phyloP scores from a whole-genome alignment of 2,888 invertebrate species.

The Epistrophe eligans region DNA sequence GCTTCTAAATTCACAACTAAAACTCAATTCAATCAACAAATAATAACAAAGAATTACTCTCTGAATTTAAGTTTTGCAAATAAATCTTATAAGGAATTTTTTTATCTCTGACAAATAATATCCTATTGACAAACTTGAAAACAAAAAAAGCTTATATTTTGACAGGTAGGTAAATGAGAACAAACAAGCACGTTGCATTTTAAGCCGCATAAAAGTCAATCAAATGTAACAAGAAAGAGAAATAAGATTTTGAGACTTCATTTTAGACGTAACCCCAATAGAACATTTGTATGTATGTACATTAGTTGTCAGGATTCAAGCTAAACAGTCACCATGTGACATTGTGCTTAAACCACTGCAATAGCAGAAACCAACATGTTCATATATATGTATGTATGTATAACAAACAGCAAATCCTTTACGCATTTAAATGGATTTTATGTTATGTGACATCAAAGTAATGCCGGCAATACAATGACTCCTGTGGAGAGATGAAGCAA shows the following conservation, averaged over 20 bases:
- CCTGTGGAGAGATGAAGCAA: not conserved
- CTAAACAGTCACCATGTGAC: not conserved
- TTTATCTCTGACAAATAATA: conserved; percentile 6
- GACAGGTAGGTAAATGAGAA: conserved; percentile 7
- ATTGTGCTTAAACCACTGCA: conserved; percentile 2
- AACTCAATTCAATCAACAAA: not conserved
- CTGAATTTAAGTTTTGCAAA: not conserved
- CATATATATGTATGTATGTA: too few species aligned
- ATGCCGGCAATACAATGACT: conserved; percentile 47
- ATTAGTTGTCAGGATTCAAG: conserved; percentile 8
- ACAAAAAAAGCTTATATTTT: not conserved
- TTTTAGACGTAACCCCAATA: not conserved
- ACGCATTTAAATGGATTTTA: conserved; percentile 56
- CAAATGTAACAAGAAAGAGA: not conserved
- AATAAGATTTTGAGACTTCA: conserved; percentile 20
- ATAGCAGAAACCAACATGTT: not conserved
- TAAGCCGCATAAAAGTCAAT: conserved; percentile 23
- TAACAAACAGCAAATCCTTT: conserved; percentile 24
- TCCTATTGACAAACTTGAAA: not conserved
- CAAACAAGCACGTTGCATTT: conserved; percentile 8
- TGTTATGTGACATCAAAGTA: conserved; percentile 58
- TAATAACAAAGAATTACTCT: not conserved
- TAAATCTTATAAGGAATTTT: not conserved
- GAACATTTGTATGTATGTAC: too few species aligned
- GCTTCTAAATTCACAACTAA: not conserved